Percentiles rank a stretch among this genome's conserved stretches.
Evolutionary conservation across 2,113 vertebrate species (phyloP).

Genomic region (Callionymus lyra): DNA sequence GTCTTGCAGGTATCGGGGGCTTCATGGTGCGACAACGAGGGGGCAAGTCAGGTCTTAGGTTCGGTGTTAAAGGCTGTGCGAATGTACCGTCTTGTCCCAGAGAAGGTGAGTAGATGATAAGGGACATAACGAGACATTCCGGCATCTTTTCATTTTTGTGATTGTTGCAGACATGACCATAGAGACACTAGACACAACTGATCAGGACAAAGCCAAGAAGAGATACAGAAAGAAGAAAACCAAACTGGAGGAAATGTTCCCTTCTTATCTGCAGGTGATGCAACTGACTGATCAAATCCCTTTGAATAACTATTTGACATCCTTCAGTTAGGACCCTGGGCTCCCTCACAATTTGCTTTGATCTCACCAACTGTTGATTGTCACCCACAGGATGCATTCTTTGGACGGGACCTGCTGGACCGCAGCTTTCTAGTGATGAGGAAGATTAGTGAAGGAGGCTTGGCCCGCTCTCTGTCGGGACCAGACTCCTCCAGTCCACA

Average conservation of each 20-base stretch:
- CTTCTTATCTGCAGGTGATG: constrained; percentile 91
- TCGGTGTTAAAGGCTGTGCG: constrained; percentile 76
- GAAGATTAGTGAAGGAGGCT: constrained; percentile 11
- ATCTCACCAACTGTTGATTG: too few species aligned
- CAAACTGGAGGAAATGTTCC: constrained; percentile 91
- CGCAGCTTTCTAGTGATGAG: constrained; percentile 73
- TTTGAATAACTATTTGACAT: too few species aligned
- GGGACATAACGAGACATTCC: too few species aligned
- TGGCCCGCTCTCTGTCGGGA: constrained; percentile 13
- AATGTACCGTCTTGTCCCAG: constrained; percentile 70
- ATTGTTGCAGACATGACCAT: constrained; percentile 66
- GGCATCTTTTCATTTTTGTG: constrained; percentile 54
- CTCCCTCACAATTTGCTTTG: too few species aligned
- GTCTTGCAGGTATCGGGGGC: constrained; percentile 82
- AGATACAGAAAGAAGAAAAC: constrained; percentile 96
- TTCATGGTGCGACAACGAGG: constrained; percentile 98
- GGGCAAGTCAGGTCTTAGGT: constrained; percentile 79
- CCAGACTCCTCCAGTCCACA: constrained; percentile 48
- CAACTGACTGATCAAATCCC: too few species aligned
- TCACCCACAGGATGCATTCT: constrained; percentile 81
- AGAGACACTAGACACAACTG: too few species aligned
- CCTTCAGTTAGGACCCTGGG: too few species aligned
- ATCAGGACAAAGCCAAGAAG: constrained; percentile 86
- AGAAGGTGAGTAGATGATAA: too few species aligned
- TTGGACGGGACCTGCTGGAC: constrained; percentile 86